Conservation (phyloP, 2,888 invertebrate genomes). For the Tolmerus cingulatus region DNA sequence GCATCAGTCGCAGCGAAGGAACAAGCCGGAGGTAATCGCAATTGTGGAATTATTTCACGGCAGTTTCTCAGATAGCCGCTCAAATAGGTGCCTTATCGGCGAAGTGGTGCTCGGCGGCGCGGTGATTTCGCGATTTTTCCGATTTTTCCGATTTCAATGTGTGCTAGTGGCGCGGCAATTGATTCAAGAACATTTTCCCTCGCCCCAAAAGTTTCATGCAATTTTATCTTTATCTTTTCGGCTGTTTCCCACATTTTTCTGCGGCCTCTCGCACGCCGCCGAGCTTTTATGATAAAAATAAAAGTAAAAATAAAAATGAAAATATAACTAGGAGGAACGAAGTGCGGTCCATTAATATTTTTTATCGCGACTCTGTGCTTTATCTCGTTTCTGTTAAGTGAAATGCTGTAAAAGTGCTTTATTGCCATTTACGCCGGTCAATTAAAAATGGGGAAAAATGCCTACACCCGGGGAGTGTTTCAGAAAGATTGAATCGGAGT, state of each 20-base stretch:
- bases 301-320: no score
- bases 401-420: conserved; percentile 13
- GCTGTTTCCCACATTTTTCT: not conserved
- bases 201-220: not conserved
- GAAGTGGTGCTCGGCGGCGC: not conserved
- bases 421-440: not conserved
- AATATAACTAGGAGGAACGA: not conserved
- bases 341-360: conserved; percentile 3
- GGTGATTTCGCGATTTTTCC: not conserved
- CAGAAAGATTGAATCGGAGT: not conserved
- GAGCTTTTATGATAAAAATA: conserved; percentile 11
- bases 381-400: conserved; percentile 10
- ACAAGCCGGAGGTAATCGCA: not conserved
- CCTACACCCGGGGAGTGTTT: not conserved
- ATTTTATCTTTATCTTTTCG: not conserved
- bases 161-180: conserved; percentile 6
- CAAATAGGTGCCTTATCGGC: conserved; percentile 9
- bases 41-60: not conserved
- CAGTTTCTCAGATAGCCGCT: not conserved
- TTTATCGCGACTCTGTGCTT: conserved; percentile 19
- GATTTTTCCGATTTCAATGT: not conserved
- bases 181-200: not conserved
- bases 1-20: not conserved
- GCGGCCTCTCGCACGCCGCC: not conserved
- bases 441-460: not conserved